phyloP scores from a whole-genome alignment of 2,113 vertebrate species.

The Chiloscyllium plagiosum region DNA sequence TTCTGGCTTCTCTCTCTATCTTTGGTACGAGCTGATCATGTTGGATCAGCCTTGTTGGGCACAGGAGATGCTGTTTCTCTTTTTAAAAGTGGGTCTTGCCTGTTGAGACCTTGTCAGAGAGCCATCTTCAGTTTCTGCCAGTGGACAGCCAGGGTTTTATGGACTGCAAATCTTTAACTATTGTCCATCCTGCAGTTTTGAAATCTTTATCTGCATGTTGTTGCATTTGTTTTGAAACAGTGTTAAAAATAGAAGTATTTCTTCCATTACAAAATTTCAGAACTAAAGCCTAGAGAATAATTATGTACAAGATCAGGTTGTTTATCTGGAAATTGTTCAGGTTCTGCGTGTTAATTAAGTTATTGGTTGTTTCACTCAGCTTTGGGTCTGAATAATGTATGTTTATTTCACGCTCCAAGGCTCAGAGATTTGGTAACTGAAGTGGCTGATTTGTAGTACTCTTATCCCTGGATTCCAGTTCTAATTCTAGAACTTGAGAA shows the following conservation, averaged over 20 bases:
- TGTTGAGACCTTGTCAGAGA: neutral
- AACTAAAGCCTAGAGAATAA: neutral
- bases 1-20: neutral
- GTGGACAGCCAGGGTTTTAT: neutral
- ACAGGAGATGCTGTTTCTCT: neutral
- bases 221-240: neutral
- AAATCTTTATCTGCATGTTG: neutral
- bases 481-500: neutral
- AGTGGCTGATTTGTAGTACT: neutral
- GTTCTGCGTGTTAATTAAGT: neutral
- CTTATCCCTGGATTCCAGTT: neutral
- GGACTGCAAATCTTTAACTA: neutral
- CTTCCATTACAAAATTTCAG: neutral
- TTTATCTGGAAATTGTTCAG: neutral
- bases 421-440: neutral
- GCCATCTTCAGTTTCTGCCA: neutral
- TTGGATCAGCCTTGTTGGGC: neutral
- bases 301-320: neutral
- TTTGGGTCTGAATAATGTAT: neutral
- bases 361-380: neutral
- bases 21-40: neutral
- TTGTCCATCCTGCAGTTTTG: neutral
- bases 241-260: neutral
- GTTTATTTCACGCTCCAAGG: neutral
- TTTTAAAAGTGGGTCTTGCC: neutral